A percentile compares a stretch with the other conserved stretches of the same genome.
phyloP scores from a whole-genome alignment of 2,888 invertebrate species.

The Pristionchus mayeri region DNA sequence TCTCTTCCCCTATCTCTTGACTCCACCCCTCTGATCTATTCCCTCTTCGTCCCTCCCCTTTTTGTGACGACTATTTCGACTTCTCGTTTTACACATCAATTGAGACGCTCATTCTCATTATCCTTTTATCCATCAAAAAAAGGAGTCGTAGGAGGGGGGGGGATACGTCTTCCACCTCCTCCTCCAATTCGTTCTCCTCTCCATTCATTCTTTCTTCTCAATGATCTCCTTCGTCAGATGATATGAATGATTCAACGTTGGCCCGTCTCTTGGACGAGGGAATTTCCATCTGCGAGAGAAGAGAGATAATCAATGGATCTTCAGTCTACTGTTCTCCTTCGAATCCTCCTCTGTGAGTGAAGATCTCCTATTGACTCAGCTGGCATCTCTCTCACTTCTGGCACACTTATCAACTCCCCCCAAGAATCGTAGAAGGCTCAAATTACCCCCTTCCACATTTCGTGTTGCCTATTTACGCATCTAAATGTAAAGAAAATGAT shows the following conservation, averaged over 20 bases:
- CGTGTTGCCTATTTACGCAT: too few species aligned
- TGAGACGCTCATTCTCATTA: conserved; percentile 32
- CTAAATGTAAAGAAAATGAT: too few species aligned
- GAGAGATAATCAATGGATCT: conserved; percentile 18
- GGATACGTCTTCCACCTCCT: background rate
- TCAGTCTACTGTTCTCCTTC: conserved; percentile 19
- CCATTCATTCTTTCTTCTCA: conserved; percentile 11
- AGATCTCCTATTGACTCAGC: background rate
- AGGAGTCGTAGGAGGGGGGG: background rate
- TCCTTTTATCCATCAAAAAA: conserved; percentile 10
- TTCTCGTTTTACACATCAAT: conserved; percentile 37
- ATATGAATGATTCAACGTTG: conserved; percentile 27
- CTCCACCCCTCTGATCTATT: conserved; percentile 46
- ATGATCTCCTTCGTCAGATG: conserved; percentile 47
- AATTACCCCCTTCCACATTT: too few species aligned
- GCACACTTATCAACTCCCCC: background rate
- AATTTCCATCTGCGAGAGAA: conserved; percentile 14
- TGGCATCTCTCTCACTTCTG: background rate
- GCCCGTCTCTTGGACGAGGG: conserved; percentile 24
- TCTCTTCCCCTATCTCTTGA: conserved; percentile 17
- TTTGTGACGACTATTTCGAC: conserved; percentile 6
- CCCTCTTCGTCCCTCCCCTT: conserved; percentile 3
- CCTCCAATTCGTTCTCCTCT: background rate
- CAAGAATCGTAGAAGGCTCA: too few species aligned
- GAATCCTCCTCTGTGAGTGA: conserved; percentile 14